Percentiles rank a stretch among this genome's conserved stretches.
Conservation (phyloP, 92 coral and sea anemone genomes). For the Meandrina meandrites region DNA sequence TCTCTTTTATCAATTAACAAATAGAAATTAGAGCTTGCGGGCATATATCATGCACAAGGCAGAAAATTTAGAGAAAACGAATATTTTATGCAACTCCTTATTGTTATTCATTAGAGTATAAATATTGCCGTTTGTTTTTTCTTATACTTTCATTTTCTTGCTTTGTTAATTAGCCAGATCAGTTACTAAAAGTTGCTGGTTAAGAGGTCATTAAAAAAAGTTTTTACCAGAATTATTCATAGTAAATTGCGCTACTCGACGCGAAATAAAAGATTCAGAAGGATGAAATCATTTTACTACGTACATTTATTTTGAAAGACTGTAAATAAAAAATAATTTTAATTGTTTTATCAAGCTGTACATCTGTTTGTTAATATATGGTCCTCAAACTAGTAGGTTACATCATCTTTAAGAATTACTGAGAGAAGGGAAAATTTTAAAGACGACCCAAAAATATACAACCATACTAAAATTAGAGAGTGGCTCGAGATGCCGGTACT, state of each 20-base stretch:
- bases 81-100: no score
- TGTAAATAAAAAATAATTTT: background rate
- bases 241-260: background rate
- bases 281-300: background rate
- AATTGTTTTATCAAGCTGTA: background rate
- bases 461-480: no score
- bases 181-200: background rate
- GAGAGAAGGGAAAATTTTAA: no score
- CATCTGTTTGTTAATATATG: background rate
- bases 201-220: background rate
- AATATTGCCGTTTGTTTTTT: background rate
- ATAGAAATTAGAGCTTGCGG: no score
- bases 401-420: no score
- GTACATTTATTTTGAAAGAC: background rate
- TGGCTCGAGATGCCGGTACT: no score
- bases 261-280: background rate
- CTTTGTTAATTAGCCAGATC: background rate
- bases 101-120: background rate
- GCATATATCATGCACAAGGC: no score
- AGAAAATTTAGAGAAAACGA: no score
- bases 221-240: no score
- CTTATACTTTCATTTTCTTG: background rate
- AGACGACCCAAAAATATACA: no score
- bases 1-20: background rate
- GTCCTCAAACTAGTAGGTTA: no score